Percentiles rank a stretch among this genome's conserved stretches.
Conservation (phyloP, 1,140 invertebrate species). For the Carposina sasakii region DNA sequence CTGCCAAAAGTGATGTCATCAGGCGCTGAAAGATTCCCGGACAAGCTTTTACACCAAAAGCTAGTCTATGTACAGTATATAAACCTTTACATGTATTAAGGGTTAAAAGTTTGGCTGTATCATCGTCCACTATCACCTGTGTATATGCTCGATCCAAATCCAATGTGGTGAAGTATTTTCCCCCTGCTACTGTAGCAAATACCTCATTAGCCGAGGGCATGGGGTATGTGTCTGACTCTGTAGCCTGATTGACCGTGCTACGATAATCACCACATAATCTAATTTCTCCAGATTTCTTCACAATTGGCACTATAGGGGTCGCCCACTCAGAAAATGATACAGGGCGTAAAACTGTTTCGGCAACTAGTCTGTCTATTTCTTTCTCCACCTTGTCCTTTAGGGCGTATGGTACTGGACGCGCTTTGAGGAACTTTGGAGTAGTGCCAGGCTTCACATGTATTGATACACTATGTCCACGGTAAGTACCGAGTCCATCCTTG, state of each 20-base stretch:
- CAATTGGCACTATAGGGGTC: slow-evolving; percentile 61
- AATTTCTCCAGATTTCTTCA: too few species aligned
- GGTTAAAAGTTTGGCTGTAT: slow-evolving; percentile 32
- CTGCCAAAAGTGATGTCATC: too few species aligned
- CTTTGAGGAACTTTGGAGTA: slow-evolving; percentile 29
- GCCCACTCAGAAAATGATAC: slow-evolving; percentile 46
- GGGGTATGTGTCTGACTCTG: too few species aligned
- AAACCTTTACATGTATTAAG: too few species aligned
- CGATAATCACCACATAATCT: too few species aligned
- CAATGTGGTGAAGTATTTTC: slow-evolving; percentile 32
- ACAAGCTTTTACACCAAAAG: too few species aligned
- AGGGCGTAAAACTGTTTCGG: slow-evolving; percentile 27
- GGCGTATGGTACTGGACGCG: slow-evolving; percentile 48
- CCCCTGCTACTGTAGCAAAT: slow-evolving; percentile 33
- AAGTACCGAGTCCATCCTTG: too few species aligned
- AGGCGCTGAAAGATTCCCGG: too few species aligned
- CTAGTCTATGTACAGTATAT: too few species aligned
- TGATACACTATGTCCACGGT: too few species aligned
- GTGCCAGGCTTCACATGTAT: slow-evolving; percentile 19
- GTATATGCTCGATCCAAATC: slow-evolving; percentile 41
- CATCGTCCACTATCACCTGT: slow-evolving; percentile 41
- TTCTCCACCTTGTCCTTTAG: slow-evolving; percentile 46
- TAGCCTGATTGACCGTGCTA: too few species aligned
- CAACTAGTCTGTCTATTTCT: slow-evolving; percentile 52
- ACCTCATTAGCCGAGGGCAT: too few species aligned